Percentiles rank a stretch among this genome's conserved stretches.
Evolutionary conservation across 2,888 invertebrate species (phyloP).

Genomic region (Litoditis marina): DNA sequence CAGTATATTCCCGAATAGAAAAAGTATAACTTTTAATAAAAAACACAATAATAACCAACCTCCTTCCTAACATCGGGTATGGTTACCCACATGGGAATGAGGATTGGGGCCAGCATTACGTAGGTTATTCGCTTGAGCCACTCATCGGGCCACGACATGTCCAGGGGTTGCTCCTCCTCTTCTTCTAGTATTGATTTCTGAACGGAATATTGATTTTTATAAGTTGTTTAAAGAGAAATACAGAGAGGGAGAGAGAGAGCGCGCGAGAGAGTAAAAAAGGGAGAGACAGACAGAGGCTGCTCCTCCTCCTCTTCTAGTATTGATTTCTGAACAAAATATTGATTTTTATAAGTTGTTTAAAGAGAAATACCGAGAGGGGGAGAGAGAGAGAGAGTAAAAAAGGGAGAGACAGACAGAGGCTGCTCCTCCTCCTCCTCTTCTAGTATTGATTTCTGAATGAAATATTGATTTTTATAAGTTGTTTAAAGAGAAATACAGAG

Average conservation of each 20-base stretch:
- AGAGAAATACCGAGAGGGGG: not conserved
- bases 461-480: too few species aligned
- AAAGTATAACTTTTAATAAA: not conserved
- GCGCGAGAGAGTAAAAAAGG: too few species aligned
- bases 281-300: too few species aligned
- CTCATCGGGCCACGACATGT: slow-evolving; percentile 90
- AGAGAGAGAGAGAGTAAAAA: not conserved
- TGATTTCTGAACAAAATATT: too few species aligned
- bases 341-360: not conserved
- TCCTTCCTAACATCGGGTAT: slow-evolving; percentile 89
- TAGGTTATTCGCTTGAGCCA: slow-evolving; percentile 83
- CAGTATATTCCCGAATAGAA: too few species aligned
- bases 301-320: too few species aligned
- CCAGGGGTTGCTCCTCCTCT: slow-evolving; percentile 80
- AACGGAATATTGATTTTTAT: slow-evolving; percentile 16
- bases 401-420: too few species aligned
- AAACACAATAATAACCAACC: slow-evolving; percentile 62
- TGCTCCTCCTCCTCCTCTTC: too few species aligned
- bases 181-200: slow-evolving; percentile 58
- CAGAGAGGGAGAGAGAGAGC: too few species aligned
- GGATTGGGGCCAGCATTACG: slow-evolving; percentile 85
- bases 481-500: too few species aligned
- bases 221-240: too few species aligned
- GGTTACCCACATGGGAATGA: slow-evolving; percentile 92
- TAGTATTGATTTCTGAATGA: too few species aligned